phyloP scores from a whole-genome alignment of 2,113 vertebrate genomes.

The Pycnonotus jocosus region DNA sequence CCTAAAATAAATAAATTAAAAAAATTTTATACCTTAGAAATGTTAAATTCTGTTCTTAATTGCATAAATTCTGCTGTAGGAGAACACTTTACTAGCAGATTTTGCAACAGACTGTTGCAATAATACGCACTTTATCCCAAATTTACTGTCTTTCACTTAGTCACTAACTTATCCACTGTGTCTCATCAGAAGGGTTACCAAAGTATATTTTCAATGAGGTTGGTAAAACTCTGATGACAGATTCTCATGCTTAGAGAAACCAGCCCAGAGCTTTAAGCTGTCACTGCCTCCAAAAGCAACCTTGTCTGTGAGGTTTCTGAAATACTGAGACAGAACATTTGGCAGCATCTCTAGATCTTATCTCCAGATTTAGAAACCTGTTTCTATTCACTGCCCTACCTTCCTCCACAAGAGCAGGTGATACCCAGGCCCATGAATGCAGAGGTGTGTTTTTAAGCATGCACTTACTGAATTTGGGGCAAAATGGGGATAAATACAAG shows the following conservation, averaged over 20 bases:
- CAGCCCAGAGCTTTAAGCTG: background rate
- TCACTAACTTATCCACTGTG: background rate
- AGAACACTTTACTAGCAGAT: background rate
- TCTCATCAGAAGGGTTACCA: background rate
- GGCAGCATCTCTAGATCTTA: background rate
- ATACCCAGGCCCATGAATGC: background rate
- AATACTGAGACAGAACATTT: background rate
- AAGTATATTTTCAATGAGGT: background rate
- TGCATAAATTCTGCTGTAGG: background rate
- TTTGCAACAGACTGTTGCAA: background rate
- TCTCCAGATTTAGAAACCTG: background rate
- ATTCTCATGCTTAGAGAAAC: background rate
- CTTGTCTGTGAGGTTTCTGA: background rate
- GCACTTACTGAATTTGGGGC: background rate
- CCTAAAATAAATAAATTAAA: too few relatives aligned
- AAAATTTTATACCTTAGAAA: background rate
- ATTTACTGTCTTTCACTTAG: background rate
- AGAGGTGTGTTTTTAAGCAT: background rate
- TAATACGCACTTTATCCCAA: background rate
- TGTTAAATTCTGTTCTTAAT: background rate
- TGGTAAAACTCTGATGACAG: background rate
- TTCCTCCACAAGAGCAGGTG: background rate
- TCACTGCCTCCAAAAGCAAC: background rate
- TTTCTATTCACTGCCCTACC: background rate
- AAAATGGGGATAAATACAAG: background rate